Conservation (phyloP, 2,888 invertebrate genomes). For the Caenorhabditis sp. region DNA sequence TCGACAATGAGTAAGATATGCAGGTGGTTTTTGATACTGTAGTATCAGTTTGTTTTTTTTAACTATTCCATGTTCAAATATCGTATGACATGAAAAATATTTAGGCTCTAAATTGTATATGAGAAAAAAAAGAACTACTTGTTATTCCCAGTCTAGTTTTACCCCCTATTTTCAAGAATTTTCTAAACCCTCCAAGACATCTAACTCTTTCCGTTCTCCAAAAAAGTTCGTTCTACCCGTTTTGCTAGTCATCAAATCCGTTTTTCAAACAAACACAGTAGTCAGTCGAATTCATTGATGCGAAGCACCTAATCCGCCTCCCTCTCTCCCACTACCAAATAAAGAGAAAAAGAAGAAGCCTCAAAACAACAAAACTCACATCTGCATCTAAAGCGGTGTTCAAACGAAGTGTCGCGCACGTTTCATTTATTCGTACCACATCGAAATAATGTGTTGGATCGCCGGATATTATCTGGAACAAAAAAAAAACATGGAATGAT, state of each 20-base stretch:
- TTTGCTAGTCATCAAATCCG: background rate
- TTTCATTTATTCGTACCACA: conserved; percentile 53
- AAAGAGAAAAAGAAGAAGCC: conserved; percentile 3
- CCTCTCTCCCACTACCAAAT: conserved; percentile 5
- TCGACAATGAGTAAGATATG: too few relatives aligned
- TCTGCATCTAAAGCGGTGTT: conserved; percentile 62
- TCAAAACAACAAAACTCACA: conserved; percentile 46
- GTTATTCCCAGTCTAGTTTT: too few relatives aligned
- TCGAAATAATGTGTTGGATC: conserved; percentile 49
- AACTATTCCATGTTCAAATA: too few relatives aligned
- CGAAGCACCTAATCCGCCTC: background rate
- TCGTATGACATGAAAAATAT: too few relatives aligned
- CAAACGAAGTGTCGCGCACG: conserved; percentile 58
- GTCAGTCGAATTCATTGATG: background rate
- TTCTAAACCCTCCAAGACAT: too few relatives aligned
- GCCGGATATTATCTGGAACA: conserved; percentile 49
- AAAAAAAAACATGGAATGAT: too few relatives aligned
- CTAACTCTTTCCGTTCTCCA: too few relatives aligned
- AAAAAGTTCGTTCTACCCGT: background rate
- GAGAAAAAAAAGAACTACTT: too few relatives aligned
- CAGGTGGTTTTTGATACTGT: too few relatives aligned
- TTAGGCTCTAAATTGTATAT: too few relatives aligned
- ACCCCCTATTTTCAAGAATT: too few relatives aligned
- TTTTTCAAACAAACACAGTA: background rate
- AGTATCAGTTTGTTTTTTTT: too few relatives aligned